A percentile compares a stretch with the other conserved stretches of the same genome.
Conservation (phyloP, 37 sponge, comb jelly and placozoan species). For the Amphimedon queenslandica region DNA sequence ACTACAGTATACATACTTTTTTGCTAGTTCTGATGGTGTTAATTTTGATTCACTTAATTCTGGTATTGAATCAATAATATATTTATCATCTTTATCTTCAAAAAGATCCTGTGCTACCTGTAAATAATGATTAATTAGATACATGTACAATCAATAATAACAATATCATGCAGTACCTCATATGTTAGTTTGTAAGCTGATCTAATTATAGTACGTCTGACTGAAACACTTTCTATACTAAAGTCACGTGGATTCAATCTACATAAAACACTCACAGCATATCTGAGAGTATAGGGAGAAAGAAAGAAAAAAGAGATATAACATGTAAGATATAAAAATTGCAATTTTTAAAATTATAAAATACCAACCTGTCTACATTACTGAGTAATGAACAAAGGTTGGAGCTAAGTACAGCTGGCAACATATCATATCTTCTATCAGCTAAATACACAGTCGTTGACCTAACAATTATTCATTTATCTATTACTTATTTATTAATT, state of each 20-base stretch:
- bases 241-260: constrained; percentile 20
- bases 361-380: constrained; percentile 58
- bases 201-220: constrained; percentile 66
- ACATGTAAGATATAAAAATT: no score
- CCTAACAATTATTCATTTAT: not conserved
- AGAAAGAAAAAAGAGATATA: no score
- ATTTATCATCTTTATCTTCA: constrained; percentile 9
- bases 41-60: constrained; percentile 28
- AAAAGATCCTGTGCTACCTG: constrained; percentile 54
- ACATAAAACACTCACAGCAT: constrained; percentile 81
- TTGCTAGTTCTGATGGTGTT: constrained; percentile 4
- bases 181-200: constrained; percentile 73
- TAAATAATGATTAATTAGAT: not conserved
- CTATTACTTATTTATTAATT: not conserved
- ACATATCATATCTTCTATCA: constrained; percentile 74
- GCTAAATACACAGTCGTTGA: constrained; percentile 75
- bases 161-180: constrained; percentile 34
- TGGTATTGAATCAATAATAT: constrained; percentile 13
- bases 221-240: constrained; percentile 61
- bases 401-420: constrained; percentile 62
- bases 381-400: constrained; percentile 71
- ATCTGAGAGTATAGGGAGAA: constrained; percentile 18
- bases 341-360: not conserved
- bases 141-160: not conserved
- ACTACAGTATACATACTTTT: no score